Base-by-base conservation (phyloP, 1,140 invertebrate species). In the Drosophila rhopaloa region DNA sequence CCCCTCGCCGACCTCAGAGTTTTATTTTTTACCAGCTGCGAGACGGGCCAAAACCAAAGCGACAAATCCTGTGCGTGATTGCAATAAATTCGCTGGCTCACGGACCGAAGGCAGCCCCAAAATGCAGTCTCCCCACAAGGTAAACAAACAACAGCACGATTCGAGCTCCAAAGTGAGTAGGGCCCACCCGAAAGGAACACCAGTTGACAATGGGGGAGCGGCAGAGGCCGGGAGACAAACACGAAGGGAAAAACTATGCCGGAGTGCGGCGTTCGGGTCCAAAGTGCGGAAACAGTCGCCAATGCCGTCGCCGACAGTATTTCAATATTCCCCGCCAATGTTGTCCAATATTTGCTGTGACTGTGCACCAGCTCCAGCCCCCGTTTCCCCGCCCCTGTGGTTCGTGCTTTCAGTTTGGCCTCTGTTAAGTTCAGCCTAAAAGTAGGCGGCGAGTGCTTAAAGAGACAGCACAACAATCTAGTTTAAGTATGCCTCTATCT, bases 31-130 rank as follows among this genome's bases (percentile, higher is more conserved):
- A 8, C 43, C 48, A 27, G 11, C 40, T 55, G 29, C 29, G 29
- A 48, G 48, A 37, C 54, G 32, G 41, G 37, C 55, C 44, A 58
- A 51, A 76, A 55, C 62, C 75, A 77, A 81, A 81, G 78, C 83
- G 82, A 86, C 82, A 88, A 82, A 79, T 88, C 67, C 80, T 63
- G 83, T 86, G 83, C 82, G 79, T 86, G 83, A 88, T 88, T 88
- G 79, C 83, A 88, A 79, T 86, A 83, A 88, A 83, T 88, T 82
- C 51, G 37, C 40, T 14, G 60, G 40, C 73, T 43, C 41, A 35
- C 56, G 66, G 32, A 46, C 58, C 58, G 47, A 65, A 63, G 63
- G 41, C 58, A 53, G 54, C 48, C 60, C 37, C 60, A 40, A 76
- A 84, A 82, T 78, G 76, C 74, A 76, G 76, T 56, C 53, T 59